Base-by-base conservation (phyloP, 23 tunicate genomes). In the Clavelina lepadiformis region DNA sequence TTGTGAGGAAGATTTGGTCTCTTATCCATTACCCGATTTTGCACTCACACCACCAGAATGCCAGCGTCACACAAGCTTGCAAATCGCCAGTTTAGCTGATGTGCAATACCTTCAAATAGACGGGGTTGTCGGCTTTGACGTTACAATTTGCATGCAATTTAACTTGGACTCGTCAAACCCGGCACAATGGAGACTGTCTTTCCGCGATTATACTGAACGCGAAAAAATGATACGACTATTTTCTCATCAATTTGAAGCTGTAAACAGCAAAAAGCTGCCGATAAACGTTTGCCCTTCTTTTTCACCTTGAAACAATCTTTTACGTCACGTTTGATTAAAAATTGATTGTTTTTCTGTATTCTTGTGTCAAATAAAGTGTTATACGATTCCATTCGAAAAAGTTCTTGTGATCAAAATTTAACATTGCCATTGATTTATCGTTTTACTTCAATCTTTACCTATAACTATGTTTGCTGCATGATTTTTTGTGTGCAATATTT, bases 11-110 rank as follows among this genome's bases (percentile, higher is more conserved):
- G 35, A 66, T 28, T 23, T 66, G 3, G 35, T 66, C 3, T 66
- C 72, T 11, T 66, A 66, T 28, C 72, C 72, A 3, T 8, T 66
- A 4, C 56, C 72, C 35, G 57, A 46, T 23, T 66, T 66, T 28
- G 72, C 46, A 15, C 6, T 33, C 4, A 8, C 7, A 3, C 35
- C 72, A 5, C 72, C 72, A 22, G 4, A 21, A 3, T 26, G 30
- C 22, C 56, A 46, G 7, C 72, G 72, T 6, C 47, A 45, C 29
- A 3, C 36, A 21, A 36, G 47, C 35, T 15, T 66, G 33, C 34
- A 20, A 21, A 5, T 46, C 11, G 8, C 19, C n/a, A 29, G 26
- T 3, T 46, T 66, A 11, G 15, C 33, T 7, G 72, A 66, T 28
- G 19, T 66, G 3, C 6, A 3, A 3, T 46, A 20, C 7, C 18